Evolutionary conservation across 2,113 vertebrate genomes (phyloP).

Genomic region (Neodontobutis hainanensis): DNA sequence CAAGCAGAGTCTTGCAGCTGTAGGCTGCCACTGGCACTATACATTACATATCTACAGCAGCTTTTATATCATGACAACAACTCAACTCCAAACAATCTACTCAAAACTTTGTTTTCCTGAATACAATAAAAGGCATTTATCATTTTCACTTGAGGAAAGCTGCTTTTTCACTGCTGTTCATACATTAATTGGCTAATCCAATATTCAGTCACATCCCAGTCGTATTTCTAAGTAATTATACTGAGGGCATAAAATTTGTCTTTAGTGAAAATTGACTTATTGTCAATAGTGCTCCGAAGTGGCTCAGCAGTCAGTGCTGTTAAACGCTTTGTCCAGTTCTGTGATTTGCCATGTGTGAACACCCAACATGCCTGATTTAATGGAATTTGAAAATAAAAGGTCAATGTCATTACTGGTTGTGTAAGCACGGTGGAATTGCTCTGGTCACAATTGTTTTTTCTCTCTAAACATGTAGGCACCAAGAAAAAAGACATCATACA

Average conservation of each 20-base stretch:
- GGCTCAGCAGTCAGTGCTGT: not conserved
- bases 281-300: not conserved
- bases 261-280: not conserved
- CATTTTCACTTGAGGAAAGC: not conserved
- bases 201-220: too few relatives aligned
- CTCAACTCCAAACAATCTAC: not conserved
- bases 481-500: not conserved
- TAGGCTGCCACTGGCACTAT: conserved; percentile 43
- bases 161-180: not conserved
- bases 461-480: conserved; percentile 5
- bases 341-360: conserved; percentile 26
- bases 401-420: conserved; percentile 41
- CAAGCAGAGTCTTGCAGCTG: conserved; percentile 53
- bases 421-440: conserved; percentile 1
- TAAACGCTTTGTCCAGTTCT: conserved; percentile 7
- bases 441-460: conserved; percentile 10
- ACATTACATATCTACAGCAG: conserved; percentile 32
- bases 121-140: not conserved
- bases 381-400: conserved; percentile 12
- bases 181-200: not conserved
- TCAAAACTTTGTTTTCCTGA: not conserved
- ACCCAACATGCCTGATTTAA: conserved; percentile 6
- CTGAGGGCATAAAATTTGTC: not conserved
- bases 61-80: not conserved
- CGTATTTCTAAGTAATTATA: not conserved